Conservation (phyloP, 2,113 vertebrate genomes). For the Zapornia atra region DNA sequence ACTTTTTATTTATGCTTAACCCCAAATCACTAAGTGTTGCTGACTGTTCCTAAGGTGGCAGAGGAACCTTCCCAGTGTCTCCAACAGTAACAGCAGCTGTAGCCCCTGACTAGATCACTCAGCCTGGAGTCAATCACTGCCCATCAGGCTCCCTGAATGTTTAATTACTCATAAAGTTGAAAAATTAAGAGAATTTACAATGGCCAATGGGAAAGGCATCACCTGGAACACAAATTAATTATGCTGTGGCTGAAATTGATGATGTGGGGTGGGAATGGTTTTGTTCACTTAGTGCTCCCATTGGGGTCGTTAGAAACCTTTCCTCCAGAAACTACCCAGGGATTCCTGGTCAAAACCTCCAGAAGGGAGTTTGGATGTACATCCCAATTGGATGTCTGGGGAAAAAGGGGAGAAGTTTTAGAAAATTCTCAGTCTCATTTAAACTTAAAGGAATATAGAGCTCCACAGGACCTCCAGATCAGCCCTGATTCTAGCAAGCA, state of each 20-base stretch:
- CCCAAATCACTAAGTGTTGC: background rate
- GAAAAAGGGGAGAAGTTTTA: background rate
- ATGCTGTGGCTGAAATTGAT: background rate
- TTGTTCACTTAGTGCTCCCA: background rate
- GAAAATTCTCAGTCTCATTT: background rate
- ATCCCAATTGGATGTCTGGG: accelerated
- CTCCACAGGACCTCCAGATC: background rate
- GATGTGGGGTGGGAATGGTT: background rate
- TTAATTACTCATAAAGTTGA: background rate
- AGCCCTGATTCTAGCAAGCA: background rate
- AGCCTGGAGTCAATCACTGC: background rate
- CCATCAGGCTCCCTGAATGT: background rate
- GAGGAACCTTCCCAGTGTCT: background rate
- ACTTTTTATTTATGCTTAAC: background rate
- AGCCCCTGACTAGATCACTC: background rate
- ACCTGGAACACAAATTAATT: background rate
- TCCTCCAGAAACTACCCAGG: background rate
- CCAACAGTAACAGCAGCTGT: background rate
- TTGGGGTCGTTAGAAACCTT: background rate
- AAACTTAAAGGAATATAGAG: background rate
- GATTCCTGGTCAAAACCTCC: background rate
- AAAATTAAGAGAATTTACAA: background rate
- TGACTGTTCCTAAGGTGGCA: background rate
- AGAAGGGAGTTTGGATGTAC: background rate
- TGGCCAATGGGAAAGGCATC: background rate